Conservation (phyloP, 2,113 vertebrate genomes). For the Onychorhynchus coronatus region DNA sequence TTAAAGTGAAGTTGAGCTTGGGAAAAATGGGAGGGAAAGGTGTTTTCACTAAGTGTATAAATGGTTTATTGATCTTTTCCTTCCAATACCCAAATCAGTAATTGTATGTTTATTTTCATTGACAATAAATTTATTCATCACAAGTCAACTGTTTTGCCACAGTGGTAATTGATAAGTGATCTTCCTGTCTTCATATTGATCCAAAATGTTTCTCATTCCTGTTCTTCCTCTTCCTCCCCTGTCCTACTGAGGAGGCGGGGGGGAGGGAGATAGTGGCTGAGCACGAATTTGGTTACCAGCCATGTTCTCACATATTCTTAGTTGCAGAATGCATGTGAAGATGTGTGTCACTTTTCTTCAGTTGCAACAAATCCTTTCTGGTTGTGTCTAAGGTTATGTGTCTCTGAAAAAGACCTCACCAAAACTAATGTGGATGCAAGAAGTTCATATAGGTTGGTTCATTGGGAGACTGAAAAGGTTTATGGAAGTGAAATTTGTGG, state of each 20-base stretch:
- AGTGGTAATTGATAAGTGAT: background rate
- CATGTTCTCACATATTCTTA: background rate
- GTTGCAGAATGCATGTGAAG: rapidly evolving
- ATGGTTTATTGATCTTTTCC: background rate
- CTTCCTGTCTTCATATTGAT: background rate
- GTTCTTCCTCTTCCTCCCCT: background rate
- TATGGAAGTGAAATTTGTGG: background rate
- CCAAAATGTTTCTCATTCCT: background rate
- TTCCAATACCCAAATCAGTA: background rate
- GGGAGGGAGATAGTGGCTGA: background rate
- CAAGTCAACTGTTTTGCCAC: background rate
- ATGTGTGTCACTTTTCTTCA: background rate
- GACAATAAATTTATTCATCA: background rate
- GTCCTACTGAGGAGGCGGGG: rapidly evolving
- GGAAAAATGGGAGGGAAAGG: background rate
- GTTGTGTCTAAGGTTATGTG: background rate
- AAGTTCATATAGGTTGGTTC: background rate
- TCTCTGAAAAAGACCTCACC: background rate
- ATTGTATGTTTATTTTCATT: background rate
- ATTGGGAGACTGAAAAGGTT: background rate
- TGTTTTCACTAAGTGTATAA: background rate
- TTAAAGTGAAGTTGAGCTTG: background rate
- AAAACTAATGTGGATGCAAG: background rate
- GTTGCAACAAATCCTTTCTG: background rate
- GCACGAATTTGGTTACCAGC: background rate